Conservation (phyloP, 2,797 vertebrate genomes). For the Cyclura pinguis region DNA sequence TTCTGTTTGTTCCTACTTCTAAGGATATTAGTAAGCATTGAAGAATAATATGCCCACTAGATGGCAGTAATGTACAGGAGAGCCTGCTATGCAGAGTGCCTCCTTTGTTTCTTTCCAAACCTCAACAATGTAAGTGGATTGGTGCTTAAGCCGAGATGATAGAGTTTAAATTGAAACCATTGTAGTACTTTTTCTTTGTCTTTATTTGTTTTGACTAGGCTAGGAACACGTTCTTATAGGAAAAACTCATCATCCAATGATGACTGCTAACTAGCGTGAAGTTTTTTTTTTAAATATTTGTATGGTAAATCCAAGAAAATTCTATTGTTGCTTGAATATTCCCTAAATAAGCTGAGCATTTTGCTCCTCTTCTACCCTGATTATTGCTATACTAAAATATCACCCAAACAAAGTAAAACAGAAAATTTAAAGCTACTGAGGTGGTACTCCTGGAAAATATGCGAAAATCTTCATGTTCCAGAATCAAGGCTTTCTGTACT, state of each 20-base stretch:
- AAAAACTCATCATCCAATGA: conserved; percentile 12
- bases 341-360: conserved; percentile 2
- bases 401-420: not conserved
- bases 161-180: conserved; percentile 53
- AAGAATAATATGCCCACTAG: conserved; percentile 68
- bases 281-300: conserved; percentile 21
- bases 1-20: fast-evolving
- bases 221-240: conserved; percentile 22
- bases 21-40: not conserved
- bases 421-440: not conserved
- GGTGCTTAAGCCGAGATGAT: conserved; percentile 26
- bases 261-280: conserved; percentile 26
- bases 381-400: conserved; percentile 2
- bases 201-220: conserved; percentile 50
- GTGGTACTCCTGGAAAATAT: not conserved
- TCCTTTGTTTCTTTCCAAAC: conserved; percentile 24
- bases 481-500: not conserved
- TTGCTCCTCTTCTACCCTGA: not conserved
- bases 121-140: conserved; percentile 12
- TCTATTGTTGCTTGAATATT: not conserved
- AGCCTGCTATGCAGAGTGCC: not conserved
- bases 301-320: conserved; percentile 7
- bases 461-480: not conserved
- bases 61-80: conserved; percentile 75
- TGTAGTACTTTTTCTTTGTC: conserved; percentile 13